Evolutionary conservation across 1,140 invertebrate genomes (phyloP).

Genomic region (Dendrolimus kikuchii): DNA sequence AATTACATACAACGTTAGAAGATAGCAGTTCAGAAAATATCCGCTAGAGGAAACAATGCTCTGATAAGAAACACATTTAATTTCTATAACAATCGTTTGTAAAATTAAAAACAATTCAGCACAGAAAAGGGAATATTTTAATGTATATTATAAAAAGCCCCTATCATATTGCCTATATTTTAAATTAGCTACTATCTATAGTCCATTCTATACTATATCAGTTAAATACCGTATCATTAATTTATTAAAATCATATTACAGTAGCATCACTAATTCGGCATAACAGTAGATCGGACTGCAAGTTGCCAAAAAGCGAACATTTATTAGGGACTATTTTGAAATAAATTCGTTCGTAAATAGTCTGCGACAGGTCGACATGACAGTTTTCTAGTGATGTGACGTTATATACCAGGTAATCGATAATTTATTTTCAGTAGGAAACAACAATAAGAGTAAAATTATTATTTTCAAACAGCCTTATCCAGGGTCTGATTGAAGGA

Average conservation of each 20-base stretch:
- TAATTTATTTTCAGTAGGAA: too few species aligned
- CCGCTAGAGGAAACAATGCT: too few species aligned
- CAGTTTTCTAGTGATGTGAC: too few species aligned
- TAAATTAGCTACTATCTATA: conserved; percentile 63
- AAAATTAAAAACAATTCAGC: not conserved
- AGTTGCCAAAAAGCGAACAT: too few species aligned
- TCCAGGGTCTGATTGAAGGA: too few species aligned
- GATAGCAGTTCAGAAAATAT: too few species aligned
- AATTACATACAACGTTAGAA: too few species aligned
- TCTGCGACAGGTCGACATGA: not conserved
- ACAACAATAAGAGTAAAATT: too few species aligned
- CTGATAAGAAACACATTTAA: too few species aligned
- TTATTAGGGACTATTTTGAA: not conserved
- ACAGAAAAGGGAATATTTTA: too few species aligned
- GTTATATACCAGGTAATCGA: too few species aligned
- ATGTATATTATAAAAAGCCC: conserved; percentile 41
- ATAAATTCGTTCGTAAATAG: conserved; percentile 1
- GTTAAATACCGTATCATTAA: conserved; percentile 50
- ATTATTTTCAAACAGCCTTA: too few species aligned
- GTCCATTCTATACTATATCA: conserved; percentile 57
- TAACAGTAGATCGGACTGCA: not conserved
- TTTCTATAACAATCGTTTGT: not conserved
- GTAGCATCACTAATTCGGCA: conserved; percentile 5
- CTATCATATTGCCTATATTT: conserved; percentile 44
- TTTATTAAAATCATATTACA: conserved; percentile 33